phyloP scores from a whole-genome alignment of 2,888 invertebrate species.

The Apodemia hepburni region DNA sequence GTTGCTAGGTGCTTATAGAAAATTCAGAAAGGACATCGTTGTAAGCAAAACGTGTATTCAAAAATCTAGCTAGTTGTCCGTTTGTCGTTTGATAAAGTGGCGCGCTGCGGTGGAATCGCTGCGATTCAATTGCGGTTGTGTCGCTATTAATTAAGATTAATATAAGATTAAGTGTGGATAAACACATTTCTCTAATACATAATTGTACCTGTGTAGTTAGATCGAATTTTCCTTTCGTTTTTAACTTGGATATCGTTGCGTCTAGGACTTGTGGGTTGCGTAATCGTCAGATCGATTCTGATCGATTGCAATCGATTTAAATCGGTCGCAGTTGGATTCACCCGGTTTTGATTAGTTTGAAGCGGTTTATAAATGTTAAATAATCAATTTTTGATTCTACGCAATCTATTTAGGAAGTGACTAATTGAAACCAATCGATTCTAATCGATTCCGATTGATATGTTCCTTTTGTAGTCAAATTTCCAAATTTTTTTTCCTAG shows the following conservation, averaged over 20 bases:
- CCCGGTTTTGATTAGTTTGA: constrained; percentile 13
- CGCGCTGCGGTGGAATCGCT: constrained; percentile 31
- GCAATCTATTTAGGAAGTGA: background rate
- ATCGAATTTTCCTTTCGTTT: constrained; percentile 58
- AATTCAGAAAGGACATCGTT: constrained; percentile 44
- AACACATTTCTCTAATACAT: constrained; percentile 35
- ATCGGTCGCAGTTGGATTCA: constrained; percentile 25
- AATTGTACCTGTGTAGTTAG: constrained; percentile 76
- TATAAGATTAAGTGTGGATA: constrained; percentile 65
- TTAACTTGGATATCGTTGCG: constrained; percentile 61
- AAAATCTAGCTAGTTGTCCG: constrained; percentile 68
- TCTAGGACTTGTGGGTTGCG: constrained; percentile 38
- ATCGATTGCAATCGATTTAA: background rate
- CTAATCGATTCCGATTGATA: constrained; percentile 13
- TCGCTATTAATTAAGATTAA: constrained; percentile 54
- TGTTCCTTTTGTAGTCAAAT: constrained; percentile 23
- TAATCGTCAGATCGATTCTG: constrained; percentile 31
- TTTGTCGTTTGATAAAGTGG: constrained; percentile 52
- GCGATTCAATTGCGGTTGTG: constrained; percentile 35
- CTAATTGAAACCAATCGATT: background rate
- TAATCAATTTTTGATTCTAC: background rate
- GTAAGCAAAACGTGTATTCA: constrained; percentile 70
- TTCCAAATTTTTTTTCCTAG: constrained; percentile 23
- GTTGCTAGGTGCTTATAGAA: constrained; percentile 39
- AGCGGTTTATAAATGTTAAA: background rate